phyloP scores from a whole-genome alignment of 2,888 invertebrate genomes.

The Pandemis cinnamomeana region DNA sequence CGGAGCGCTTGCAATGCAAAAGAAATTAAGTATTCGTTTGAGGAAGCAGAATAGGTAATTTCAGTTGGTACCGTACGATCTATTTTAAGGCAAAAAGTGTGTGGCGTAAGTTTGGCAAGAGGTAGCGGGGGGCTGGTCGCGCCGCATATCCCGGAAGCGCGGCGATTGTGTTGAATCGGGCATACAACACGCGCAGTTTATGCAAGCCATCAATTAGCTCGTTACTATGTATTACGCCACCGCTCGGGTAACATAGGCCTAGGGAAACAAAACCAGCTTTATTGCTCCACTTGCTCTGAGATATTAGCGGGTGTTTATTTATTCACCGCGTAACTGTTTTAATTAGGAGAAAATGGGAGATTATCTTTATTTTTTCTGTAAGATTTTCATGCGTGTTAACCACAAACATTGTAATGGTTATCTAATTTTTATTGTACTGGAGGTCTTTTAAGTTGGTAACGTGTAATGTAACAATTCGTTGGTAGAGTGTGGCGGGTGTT shows the following conservation, averaged over 20 bases:
- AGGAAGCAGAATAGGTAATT: constrained; percentile 27
- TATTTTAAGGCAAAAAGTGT: constrained; percentile 26
- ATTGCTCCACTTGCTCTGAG: constrained; percentile 61
- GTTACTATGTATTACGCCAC: constrained; percentile 76
- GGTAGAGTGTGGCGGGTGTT: constrained; percentile 50
- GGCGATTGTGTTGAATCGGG: constrained; percentile 63
- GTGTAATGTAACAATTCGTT: constrained; percentile 50
- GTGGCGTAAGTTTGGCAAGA: constrained; percentile 49
- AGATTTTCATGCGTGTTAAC: constrained; percentile 43
- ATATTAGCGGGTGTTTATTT: constrained; percentile 58
- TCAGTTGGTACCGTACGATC: constrained; percentile 21
- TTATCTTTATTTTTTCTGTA: constrained; percentile 39
- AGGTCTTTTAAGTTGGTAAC: constrained; percentile 50
- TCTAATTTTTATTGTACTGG: constrained; percentile 30
- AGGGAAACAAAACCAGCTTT: constrained; percentile 64
- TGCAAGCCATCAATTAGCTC: constrained; percentile 80
- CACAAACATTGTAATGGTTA: constrained; percentile 11
- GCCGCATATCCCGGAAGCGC: constrained; percentile 72
- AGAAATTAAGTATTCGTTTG: constrained; percentile 6
- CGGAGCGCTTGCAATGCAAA: constrained; percentile 15
- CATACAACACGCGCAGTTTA: constrained; percentile 66
- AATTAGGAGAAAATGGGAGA: constrained; percentile 55
- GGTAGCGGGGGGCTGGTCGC: constrained; percentile 48
- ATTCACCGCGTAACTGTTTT: constrained; percentile 50
- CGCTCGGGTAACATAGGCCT: constrained; percentile 53